A percentile compares a stretch with the other conserved stretches of the same genome.
Evolutionary conservation across 2,797 vertebrate genomes (phyloP).

Genomic region (Syngnathus acus): DNA sequence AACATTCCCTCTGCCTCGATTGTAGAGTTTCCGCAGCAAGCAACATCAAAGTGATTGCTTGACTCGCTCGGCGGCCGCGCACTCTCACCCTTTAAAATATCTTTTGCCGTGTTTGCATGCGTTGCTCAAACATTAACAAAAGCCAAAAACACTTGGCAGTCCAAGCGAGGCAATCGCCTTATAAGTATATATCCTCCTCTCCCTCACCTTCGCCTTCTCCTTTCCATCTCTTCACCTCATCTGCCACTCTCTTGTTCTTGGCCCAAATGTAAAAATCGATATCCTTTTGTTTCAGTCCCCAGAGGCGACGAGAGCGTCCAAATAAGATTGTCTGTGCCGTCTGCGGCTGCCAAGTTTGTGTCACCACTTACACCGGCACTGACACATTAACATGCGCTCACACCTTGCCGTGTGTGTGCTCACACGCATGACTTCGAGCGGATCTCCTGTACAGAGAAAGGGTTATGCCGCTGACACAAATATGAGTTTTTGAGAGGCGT

Average conservation of each 20-base stretch:
- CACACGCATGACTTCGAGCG: constrained; percentile 5
- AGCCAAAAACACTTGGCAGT: constrained; percentile 39
- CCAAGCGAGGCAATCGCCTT: constrained; percentile 57
- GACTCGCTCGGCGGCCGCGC: not conserved
- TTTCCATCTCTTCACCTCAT: constrained; percentile 54
- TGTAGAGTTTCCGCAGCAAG: not conserved
- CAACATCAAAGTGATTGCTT: not conserved
- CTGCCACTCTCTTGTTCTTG: constrained; percentile 61
- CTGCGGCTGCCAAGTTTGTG: constrained; percentile 54
- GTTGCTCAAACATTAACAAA: constrained; percentile 13
- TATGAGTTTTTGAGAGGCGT: constrained; percentile 29
- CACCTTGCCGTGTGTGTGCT: constrained; percentile 30
- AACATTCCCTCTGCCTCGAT: not conserved
- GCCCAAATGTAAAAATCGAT: constrained; percentile 68
- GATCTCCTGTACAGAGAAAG: constrained; percentile 10
- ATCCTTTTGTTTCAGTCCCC: constrained; percentile 54
- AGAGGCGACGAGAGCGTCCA: constrained; percentile 53
- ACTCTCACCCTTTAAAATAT: constrained; percentile 17
- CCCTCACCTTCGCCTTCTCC: constrained; percentile 37
- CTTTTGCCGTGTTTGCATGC: constrained; percentile 13
- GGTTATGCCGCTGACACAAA: constrained; percentile 10
- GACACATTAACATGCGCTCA: constrained; percentile 57
- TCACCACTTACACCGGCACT: constrained; percentile 65
- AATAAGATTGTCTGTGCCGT: constrained; percentile 49
- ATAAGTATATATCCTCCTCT: constrained; percentile 50